Evolutionary conservation across 1,140 invertebrate genomes (phyloP).

Genomic region (Brachystomella parvula): DNA sequence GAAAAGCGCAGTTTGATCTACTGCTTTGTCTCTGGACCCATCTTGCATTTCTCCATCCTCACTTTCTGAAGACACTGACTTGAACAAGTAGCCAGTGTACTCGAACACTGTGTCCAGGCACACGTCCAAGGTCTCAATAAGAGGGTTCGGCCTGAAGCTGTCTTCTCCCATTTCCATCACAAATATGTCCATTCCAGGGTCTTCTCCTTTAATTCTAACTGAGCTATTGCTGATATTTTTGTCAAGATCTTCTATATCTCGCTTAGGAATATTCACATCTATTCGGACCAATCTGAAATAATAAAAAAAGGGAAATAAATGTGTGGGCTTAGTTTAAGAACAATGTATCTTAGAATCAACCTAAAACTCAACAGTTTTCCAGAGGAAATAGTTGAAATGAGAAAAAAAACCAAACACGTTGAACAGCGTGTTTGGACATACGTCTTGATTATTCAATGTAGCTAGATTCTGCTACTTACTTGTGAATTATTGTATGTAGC

Average conservation of each 20-base stretch:
- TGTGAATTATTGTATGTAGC: slow-evolving; percentile 57
- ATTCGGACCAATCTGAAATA: slow-evolving; percentile 54
- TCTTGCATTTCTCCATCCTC: background rate
- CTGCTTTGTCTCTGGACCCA: background rate
- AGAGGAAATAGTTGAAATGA: slow-evolving; percentile 29
- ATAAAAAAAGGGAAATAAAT: too few species aligned
- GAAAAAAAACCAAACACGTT: slow-evolving; percentile 15
- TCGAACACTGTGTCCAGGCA: slow-evolving; percentile 23
- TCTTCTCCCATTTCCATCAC: slow-evolving; percentile 3
- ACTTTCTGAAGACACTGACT: background rate
- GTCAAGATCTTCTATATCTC: slow-evolving; percentile 46
- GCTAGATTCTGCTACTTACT: slow-evolving; percentile 44
- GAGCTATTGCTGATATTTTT: background rate
- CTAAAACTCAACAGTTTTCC: too few species aligned
- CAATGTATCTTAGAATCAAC: too few species aligned
- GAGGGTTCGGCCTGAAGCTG: slow-evolving; percentile 7
- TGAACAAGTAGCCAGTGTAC: slow-evolving; percentile 21
- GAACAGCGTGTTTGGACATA: background rate
- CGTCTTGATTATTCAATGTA: background rate
- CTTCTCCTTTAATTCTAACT: slow-evolving; percentile 6
- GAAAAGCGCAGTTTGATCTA: slow-evolving; percentile 10
- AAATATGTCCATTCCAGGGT: background rate
- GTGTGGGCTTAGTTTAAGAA: too few species aligned
- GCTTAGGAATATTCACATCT: slow-evolving; percentile 56
- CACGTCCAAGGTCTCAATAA: slow-evolving; percentile 36